Evolutionary conservation across 2,888 invertebrate species (phyloP).

Genomic region (Stenurella melanura): DNA sequence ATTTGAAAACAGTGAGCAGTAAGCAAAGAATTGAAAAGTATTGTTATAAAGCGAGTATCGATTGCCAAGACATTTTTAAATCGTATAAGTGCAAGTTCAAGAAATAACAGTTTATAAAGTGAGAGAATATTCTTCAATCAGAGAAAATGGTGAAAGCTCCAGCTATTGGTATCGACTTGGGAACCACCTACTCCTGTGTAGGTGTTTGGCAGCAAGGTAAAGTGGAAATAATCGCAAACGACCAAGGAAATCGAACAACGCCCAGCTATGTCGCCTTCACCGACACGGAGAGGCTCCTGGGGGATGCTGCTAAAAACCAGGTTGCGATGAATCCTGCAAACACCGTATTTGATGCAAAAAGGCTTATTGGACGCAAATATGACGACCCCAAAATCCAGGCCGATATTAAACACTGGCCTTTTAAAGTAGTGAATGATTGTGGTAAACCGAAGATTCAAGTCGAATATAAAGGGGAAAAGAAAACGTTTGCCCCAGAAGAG

Average conservation of each 20-base stretch:
- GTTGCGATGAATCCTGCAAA: conserved; percentile 84
- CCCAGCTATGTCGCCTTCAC: conserved; percentile 86
- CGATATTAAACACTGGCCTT: conserved; percentile 91
- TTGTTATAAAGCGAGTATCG: conserved; percentile 81
- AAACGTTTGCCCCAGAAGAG: conserved; percentile 82
- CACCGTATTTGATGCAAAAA: conserved; percentile 83
- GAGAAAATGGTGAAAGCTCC: conserved; percentile 69
- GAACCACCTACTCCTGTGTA: conserved; percentile 91
- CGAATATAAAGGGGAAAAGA: conserved; percentile 80
- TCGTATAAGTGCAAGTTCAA: not conserved
- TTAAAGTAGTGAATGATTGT: conserved; percentile 80
- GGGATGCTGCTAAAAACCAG: conserved; percentile 83
- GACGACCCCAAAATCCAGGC: conserved; percentile 84
- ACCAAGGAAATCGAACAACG: conserved; percentile 90
- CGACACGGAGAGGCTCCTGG: conserved; percentile 81
- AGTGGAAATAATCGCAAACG: conserved; percentile 90
- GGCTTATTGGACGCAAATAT: conserved; percentile 87
- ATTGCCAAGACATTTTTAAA: conserved; percentile 56
- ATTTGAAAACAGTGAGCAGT: conserved; percentile 51
- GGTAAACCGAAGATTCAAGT: conserved; percentile 82
- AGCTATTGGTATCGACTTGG: conserved; percentile 87
- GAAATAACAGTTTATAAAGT: conserved; percentile 63
- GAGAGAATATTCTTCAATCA: not conserved
- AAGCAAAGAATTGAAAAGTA: not conserved
- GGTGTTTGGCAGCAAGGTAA: conserved; percentile 88